These are phyloP conservation scores for Stenodema calcarata DNA, from an alignment of 2,888 invertebrate genomes.

Conservation along the genomic window DNA sequence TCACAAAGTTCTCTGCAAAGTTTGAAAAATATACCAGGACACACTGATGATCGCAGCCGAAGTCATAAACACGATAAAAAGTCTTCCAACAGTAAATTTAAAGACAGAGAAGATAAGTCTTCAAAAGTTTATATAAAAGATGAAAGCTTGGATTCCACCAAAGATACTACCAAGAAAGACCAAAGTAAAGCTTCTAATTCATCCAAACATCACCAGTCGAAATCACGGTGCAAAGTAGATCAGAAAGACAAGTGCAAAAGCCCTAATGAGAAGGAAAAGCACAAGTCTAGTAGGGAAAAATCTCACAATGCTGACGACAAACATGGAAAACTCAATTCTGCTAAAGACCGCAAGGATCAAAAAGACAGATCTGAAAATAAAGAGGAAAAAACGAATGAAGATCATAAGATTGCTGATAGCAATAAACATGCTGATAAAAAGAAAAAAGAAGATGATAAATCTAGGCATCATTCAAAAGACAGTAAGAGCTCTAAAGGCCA, in stretches of 20 bases:
- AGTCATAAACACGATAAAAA: not conserved
- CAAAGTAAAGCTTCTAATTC: not conserved
- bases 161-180: not conserved
- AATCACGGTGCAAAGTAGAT: not conserved
- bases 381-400: conserved; percentile 49
- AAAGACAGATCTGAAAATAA: conserved; percentile 44
- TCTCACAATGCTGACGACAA: not conserved
- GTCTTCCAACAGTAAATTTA: not conserved
- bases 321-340: not conserved
- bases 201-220: not conserved
- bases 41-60: not conserved
- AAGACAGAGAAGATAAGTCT: not conserved
- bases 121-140: not conserved
- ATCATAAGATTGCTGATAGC: conserved; percentile 43
- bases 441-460: conserved; percentile 47
- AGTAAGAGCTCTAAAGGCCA: not conserved
- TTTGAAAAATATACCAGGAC: not conserved
- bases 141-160: not conserved
- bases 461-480: not conserved
- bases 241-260: not conserved
- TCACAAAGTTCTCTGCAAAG: not conserved
- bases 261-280: not conserved
- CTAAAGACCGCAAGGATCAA: conserved; percentile 38
- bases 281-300: conserved; percentile 12
- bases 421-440: conserved; percentile 49